phyloP scores from a whole-genome alignment of 2,113 vertebrate species.

The Eurystomus gularis region DNA sequence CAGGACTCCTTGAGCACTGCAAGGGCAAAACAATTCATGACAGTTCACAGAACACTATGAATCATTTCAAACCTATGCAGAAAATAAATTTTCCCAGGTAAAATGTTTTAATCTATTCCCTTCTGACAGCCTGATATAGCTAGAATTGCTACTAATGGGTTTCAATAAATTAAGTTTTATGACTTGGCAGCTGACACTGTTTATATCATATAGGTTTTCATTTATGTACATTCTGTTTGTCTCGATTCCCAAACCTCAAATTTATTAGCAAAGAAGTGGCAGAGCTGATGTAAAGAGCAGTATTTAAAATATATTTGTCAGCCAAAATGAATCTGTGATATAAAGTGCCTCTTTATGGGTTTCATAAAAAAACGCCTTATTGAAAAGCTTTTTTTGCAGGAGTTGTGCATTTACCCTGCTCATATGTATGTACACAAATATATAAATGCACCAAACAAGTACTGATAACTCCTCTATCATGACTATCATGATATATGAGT shows the following conservation, averaged over 20 bases:
- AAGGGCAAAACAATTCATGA: rapidly evolving
- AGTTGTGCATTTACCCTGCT: not conserved
- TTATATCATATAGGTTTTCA: not conserved
- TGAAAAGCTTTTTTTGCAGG: not conserved
- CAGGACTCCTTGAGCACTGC: not conserved
- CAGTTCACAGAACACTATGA: not conserved
- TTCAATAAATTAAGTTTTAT: not conserved
- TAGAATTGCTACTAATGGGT: not conserved
- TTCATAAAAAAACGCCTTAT: not conserved
- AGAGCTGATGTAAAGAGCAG: not conserved
- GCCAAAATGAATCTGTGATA: not conserved
- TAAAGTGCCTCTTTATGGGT: not conserved
- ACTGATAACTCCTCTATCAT: not conserved
- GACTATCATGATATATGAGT: not conserved
- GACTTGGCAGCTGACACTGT: not conserved
- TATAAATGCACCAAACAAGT: not conserved
- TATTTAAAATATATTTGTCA: not conserved
- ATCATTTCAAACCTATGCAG: not conserved
- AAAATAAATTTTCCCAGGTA: not conserved
- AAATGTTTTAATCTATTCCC: not conserved
- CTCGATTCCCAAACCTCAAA: not conserved
- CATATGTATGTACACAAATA: not conserved
- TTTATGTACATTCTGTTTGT: not conserved
- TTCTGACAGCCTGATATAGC: not conserved
- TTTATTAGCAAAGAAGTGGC: not conserved